Evolutionary conservation across 2,888 invertebrate species (phyloP).

Genomic region (Papilio elwesi): DNA sequence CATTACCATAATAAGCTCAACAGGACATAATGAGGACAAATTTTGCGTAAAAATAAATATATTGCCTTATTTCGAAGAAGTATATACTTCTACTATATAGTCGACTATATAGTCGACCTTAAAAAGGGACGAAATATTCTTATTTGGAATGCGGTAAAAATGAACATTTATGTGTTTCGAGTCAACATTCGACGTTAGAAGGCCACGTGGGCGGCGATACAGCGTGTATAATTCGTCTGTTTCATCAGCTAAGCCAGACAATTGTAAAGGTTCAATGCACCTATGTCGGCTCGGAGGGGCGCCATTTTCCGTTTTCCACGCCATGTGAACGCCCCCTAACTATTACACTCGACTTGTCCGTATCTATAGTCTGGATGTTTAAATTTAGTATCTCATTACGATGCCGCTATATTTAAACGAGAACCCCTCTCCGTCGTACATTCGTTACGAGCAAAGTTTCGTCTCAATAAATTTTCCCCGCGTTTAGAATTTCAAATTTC

Average conservation of each 20-base stretch:
- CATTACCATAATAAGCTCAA: constrained; percentile 4
- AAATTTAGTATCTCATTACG: constrained; percentile 23
- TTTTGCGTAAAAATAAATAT: background rate
- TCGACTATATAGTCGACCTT: constrained; percentile 16
- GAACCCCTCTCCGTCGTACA: constrained; percentile 13
- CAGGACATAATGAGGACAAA: constrained; percentile 8
- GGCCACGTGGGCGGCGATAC: constrained; percentile 26
- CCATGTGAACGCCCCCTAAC: constrained; percentile 50
- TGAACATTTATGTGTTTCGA: constrained; percentile 24
- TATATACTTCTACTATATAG: too few species aligned
- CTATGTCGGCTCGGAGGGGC: constrained; percentile 59
- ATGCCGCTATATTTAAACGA: constrained; percentile 23
- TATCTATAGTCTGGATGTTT: constrained; percentile 37
- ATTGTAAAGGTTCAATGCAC: constrained; percentile 70
- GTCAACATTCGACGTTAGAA: constrained; percentile 31
- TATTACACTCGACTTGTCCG: constrained; percentile 29
- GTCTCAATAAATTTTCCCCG: constrained; percentile 41
- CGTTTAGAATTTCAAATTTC: constrained; percentile 57
- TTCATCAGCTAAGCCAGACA: constrained; percentile 57
- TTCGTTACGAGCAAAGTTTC: constrained; percentile 33
- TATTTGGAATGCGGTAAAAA: constrained; percentile 25
- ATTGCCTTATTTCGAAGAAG: constrained; percentile 7
- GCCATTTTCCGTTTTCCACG: constrained; percentile 73
- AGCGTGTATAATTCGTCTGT: constrained; percentile 45
- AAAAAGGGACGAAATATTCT: constrained; percentile 19